phyloP scores from a whole-genome alignment of 2,888 invertebrate genomes.

The Idaea dimidiata region DNA sequence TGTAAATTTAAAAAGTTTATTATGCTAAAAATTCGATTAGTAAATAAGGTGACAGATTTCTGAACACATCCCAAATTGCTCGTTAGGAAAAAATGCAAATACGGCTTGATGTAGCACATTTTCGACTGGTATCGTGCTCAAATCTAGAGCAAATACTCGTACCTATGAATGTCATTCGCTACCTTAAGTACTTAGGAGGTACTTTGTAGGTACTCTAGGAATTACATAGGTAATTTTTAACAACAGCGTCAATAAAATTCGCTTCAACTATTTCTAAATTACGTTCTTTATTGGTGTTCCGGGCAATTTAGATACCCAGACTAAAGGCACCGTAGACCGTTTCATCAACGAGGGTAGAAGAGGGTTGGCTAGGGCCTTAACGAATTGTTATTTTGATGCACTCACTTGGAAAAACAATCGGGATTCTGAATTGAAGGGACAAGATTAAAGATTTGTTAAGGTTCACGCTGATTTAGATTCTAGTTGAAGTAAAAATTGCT shows the following conservation, averaged over 20 bases:
- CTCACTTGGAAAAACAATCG: slow-evolving; percentile 77
- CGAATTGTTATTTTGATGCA: slow-evolving; percentile 78
- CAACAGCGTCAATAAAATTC: not conserved
- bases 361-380: slow-evolving; percentile 55
- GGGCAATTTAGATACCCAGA: slow-evolving; percentile 2
- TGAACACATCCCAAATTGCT: no score
- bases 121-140: no score
- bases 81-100: no score
- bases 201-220: no score
- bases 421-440: slow-evolving; percentile 62
- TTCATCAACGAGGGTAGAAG: slow-evolving; percentile 43
- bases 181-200: no score
- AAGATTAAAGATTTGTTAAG: slow-evolving; percentile 66
- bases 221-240: not conserved
- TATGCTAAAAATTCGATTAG: no score
- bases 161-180: no score
- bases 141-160: no score
- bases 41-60: no score
- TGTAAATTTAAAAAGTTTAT: no score
- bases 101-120: no score
- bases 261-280: slow-evolving; percentile 1
- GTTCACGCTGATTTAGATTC: slow-evolving; percentile 53
- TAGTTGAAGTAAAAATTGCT: slow-evolving; percentile 33
- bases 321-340: slow-evolving; percentile 8
- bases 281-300: not conserved